phyloP scores from a whole-genome alignment of 1,140 invertebrate genomes.

The Chelonus insularis region DNA sequence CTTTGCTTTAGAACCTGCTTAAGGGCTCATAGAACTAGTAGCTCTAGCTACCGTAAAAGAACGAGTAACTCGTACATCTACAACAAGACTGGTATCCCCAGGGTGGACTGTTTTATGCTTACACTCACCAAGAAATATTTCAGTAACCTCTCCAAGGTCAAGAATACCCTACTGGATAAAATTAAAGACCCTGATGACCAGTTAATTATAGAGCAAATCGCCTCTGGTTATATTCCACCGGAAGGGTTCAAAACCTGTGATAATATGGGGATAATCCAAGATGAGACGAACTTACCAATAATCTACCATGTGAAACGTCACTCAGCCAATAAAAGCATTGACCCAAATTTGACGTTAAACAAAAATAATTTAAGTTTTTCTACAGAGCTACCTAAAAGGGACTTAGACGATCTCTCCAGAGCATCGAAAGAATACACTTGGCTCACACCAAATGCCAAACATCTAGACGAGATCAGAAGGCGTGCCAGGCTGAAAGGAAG shows the following conservation, averaged over 20 bases:
- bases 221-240: too few species aligned
- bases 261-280: neutral
- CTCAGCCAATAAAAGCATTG: slow-evolving; percentile 7
- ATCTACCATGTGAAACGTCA: neutral
- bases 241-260: too few species aligned
- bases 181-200: too few species aligned
- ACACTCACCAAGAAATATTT: too few species aligned
- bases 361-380: neutral
- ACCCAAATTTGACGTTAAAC: too few species aligned
- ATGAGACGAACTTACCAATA: neutral
- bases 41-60: neutral
- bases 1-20: neutral
- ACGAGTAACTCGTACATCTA: neutral
- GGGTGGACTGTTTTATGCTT: neutral
- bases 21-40: neutral
- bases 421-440: neutral
- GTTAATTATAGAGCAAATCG: too few species aligned
- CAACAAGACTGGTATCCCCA: neutral
- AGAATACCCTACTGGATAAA: too few species aligned
- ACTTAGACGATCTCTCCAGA: neutral
- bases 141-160: too few species aligned
- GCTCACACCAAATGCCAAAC: neutral
- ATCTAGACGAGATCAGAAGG: neutral
- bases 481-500: too few species aligned
- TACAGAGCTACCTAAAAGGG: neutral